Evolutionary conservation across 1,140 invertebrate species (phyloP), one percentile per base, ranked within the genome.

Genomic region (Tigriopus japonicus): DNA sequence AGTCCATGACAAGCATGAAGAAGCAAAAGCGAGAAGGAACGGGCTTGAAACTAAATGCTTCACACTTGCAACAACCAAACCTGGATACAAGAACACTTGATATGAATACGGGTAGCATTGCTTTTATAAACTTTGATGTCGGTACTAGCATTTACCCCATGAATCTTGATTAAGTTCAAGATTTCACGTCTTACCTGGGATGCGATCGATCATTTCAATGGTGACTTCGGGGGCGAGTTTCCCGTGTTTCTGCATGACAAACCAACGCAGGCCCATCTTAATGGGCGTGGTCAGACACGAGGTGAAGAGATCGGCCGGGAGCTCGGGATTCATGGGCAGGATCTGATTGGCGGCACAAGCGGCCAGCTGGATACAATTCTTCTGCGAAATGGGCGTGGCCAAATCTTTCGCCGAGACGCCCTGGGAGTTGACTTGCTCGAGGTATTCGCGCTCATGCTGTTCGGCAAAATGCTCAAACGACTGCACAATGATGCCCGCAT

Each of bases 291-390:
- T 98, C 60, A 99, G 80, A 72, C 94, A 98, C 19, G 91, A 81
- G 19, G 95, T 98, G 75, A 98, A 99, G 51, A 98, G 78, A 77
- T 99, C 95, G 14, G 94, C 94, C n/a, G 95, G 95, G 64, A 99
- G 75, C 72, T 96, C 88, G 19, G 94, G 87, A 76, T 95, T 91
- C 87, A 95, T 94, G 6, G 95, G 95, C 63, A 99, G 77, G 64
- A 86, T 81, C 73, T 99, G 89, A 69, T 85, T 85, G 14, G 83
- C 81, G 28, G 83, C 80, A 73, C 95, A 98, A 17, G 95, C 93
- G 23, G 86, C 95, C 65, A 99, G 74, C 70, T 97, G 91, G 68
- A 98, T 97, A 71, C 92, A 97, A 71, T 91, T 86, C 70, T 83
- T 82, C 70, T 83, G 89, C 64, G 67, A 55, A 65, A 62, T 7